phyloP scores from a whole-genome alignment of 53 echinoderm and acorn worm genomes.

The Stichopus horrens region DNA sequence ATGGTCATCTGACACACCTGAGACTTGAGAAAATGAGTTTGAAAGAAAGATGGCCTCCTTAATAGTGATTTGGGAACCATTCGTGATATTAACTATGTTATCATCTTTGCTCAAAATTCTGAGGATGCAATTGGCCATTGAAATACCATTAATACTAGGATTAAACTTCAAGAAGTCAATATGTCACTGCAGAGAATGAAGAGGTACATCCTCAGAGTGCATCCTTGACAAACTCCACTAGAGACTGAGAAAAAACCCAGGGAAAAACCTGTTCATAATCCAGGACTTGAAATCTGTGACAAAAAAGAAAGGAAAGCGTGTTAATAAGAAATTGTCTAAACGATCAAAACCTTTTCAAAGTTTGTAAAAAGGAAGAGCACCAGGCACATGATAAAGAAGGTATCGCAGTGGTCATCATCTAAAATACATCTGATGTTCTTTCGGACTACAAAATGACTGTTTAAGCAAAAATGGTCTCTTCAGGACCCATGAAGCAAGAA shows the following conservation, averaged over 20 bases:
- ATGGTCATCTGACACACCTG: neutral
- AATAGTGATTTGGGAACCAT: neutral
- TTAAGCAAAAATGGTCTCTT: neutral
- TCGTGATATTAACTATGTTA: neutral
- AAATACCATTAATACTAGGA: neutral
- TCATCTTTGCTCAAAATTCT: neutral
- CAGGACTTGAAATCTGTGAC: neutral
- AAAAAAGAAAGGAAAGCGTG: neutral
- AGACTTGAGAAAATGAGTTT: neutral
- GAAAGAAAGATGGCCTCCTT: neutral
- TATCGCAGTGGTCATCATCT: neutral
- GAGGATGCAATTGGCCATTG: neutral
- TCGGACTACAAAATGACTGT: neutral
- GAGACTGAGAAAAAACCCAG: neutral
- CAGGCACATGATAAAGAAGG: neutral
- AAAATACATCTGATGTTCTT: neutral
- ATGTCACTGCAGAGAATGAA: neutral
- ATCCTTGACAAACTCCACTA: neutral
- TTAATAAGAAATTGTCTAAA: neutral
- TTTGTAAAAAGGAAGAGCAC: neutral
- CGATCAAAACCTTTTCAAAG: neutral
- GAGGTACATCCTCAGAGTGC: neutral
- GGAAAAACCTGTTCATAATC: neutral
- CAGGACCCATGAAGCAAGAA: neutral
- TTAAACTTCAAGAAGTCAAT: too few relatives aligned